Evolutionary conservation across 2,113 vertebrate genomes (phyloP).

Genomic region (Origma solitaria): DNA sequence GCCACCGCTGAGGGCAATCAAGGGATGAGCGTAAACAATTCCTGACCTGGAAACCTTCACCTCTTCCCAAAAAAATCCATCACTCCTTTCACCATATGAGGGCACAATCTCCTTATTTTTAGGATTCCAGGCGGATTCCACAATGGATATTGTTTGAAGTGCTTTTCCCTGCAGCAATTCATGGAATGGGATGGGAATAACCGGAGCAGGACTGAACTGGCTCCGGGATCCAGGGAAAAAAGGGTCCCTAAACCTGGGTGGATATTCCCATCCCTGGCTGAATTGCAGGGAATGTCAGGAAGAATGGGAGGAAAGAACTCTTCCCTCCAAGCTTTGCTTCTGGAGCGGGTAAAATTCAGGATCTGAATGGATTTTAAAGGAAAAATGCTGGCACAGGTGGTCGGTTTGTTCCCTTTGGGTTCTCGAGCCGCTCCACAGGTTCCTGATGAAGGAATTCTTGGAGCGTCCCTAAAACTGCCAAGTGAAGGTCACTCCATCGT

Average conservation of each 20-base stretch:
- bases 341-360: accelerated
- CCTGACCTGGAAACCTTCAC: background rate
- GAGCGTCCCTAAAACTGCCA: accelerated
- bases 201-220: background rate
- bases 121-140: accelerated
- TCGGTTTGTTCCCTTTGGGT: background rate
- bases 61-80: background rate
- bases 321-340: background rate
- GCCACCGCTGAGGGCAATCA: background rate
- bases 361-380: background rate
- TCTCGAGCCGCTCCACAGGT: background rate
- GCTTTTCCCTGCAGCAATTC: background rate
- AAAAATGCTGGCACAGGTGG: background rate
- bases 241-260: background rate
- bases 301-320: accelerated
- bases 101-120: background rate
- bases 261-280: background rate
- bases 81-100: background rate
- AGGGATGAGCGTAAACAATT: background rate
- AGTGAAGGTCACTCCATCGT: too few relatives aligned
- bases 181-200: background rate
- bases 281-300: background rate
- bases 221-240: background rate
- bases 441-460: background rate
- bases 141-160: background rate